A percentile compares a stretch with the other conserved stretches of the same genome.
These are phyloP conservation scores for Burhinus bistriatus DNA, from an alignment of 2,113 vertebrate genomes.

Conservation along the genomic window DNA sequence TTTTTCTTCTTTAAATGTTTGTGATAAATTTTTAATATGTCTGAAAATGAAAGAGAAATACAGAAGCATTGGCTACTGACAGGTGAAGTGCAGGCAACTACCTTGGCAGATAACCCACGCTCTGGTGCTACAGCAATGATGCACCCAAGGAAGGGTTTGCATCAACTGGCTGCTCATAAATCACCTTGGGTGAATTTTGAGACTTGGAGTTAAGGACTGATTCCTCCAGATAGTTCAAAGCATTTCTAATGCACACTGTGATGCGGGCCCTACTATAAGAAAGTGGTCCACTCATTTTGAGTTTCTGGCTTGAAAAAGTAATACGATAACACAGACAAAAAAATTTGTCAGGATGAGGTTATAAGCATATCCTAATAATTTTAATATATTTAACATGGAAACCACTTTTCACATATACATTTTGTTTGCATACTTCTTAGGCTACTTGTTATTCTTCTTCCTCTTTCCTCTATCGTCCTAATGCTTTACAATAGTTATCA, in stretches of 20 bases:
- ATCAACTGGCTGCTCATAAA: not conserved
- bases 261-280: not conserved
- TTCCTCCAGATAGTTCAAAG: not conserved
- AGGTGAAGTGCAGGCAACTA: not conserved
- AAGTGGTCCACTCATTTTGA: not conserved
- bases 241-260: not conserved
- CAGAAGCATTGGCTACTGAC: not conserved
- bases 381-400: not conserved
- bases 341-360: not conserved
- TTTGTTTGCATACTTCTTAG: not conserved
- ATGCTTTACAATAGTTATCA: not conserved
- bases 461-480: not conserved
- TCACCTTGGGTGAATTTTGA: not conserved
- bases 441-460: not conserved
- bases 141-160: not conserved
- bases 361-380: not conserved
- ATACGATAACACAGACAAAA: not conserved
- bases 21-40: conserved; percentile 74
- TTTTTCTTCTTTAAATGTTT: conserved; percentile 75
- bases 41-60: conserved; percentile 52
- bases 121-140: not conserved
- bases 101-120: not conserved
- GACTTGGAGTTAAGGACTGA: not conserved
- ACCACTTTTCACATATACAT: not conserved
- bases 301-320: not conserved